Evolutionary conservation across 2,797 vertebrate genomes (phyloP), one percentile per base, ranked within the genome.

Genomic region (Lagodon rhomboides): DNA sequence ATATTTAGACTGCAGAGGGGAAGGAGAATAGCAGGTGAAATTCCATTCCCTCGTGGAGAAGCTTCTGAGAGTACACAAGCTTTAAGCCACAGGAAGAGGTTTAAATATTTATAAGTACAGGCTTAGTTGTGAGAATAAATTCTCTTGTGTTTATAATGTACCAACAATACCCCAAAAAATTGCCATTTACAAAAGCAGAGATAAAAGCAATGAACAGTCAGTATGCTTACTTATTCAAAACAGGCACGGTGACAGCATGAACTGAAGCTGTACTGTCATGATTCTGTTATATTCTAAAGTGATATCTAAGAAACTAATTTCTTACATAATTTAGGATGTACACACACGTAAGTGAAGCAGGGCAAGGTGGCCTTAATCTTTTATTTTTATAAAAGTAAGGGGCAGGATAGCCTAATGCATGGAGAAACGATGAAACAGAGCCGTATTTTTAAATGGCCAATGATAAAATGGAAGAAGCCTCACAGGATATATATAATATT

Each of bases 91-190:
- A 88, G 65, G 71, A 89, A 86, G 66, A 63, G 18, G 53, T 87
- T 95, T 90, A 94, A 95, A 93, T 91, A 94, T 94, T 94, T 69
- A 95, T 83, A 61, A 77, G 78, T 69, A 77, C 86, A 89, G 80
- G 70, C 75, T 84, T 77, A 67, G 75, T 61, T 73, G 74, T 73
- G 76, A 89, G 85, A 91, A 91, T 90, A 82, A 70, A 76, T 84
- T 79, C 71, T 79, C n/a, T 27, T 41, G 58, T 64, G 62, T 82
- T 77, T 67, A 77, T 12, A 38, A 38, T 38, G 27, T 18, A 58
- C 55, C 51, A 54, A 23, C 44, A 73, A 38, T 10, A 38, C 38
- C 65, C 41, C 25, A 12, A 53, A 75, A 13, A 56, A 25, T 44
- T 47, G 70, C 17, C 18, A 63, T 74, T 65, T 49, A 56, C 18